Evolutionary conservation across 2,113 vertebrate genomes (phyloP).

Genomic region (Nothoprocta pentlandii): DNA sequence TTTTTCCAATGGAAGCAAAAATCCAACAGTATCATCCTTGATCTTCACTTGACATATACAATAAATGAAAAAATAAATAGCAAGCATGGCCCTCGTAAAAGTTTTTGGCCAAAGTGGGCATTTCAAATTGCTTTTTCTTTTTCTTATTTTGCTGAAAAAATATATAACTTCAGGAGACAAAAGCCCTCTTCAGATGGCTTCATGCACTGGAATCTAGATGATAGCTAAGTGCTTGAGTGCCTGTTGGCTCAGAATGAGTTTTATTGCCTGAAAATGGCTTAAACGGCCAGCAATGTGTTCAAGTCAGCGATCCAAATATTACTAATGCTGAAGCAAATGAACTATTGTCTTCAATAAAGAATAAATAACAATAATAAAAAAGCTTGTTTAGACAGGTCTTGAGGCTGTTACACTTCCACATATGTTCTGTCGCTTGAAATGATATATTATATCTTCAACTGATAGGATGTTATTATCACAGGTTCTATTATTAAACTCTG

Average conservation of each 20-base stretch:
- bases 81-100: neutral
- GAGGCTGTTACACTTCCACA: neutral
- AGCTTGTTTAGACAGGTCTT: neutral
- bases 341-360: neutral
- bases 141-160: neutral
- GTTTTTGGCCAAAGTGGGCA: neutral
- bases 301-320: neutral
- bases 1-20: neutral
- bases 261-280: neutral
- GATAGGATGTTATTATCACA: neutral
- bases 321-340: neutral
- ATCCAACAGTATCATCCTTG: neutral
- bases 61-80: neutral
- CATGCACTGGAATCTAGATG: neutral
- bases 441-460: neutral
- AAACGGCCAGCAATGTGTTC: neutral
- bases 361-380: neutral
- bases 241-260: neutral
- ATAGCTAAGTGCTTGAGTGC: neutral
- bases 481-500: slow-evolving; percentile 22
- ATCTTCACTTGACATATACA: neutral
- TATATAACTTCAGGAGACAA: neutral
- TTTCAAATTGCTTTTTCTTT: neutral
- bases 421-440: neutral
- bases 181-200: neutral